Conservation (phyloP, 2,888 invertebrate genomes). For the Polia nebulosa region DNA sequence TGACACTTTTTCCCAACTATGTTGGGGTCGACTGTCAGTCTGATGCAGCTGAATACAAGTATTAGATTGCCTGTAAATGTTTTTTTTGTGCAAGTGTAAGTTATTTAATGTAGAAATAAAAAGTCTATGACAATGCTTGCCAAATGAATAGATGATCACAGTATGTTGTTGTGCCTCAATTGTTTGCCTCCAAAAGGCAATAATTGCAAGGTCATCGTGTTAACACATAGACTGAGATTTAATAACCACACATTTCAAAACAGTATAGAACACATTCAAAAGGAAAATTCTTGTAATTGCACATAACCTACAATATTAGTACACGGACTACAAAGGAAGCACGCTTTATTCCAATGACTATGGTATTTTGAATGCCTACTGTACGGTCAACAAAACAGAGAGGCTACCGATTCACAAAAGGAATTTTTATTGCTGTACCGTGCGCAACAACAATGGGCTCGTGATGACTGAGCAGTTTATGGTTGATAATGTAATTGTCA, state of each 20-base stretch:
- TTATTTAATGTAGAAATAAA: too few species aligned
- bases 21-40: too few species aligned
- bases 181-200: conserved; percentile 8
- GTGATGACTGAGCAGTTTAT: conserved; percentile 81
- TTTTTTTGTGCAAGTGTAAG: too few species aligned
- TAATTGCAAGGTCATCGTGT: conserved; percentile 36
- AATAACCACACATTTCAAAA: conserved; percentile 36
- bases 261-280: conserved; percentile 21
- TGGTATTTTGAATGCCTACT: conserved; percentile 63
- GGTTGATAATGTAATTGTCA: conserved; percentile 86
- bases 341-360: conserved; percentile 70
- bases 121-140: conserved; percentile 2
- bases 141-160: conserved; percentile 9
- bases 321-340: conserved; percentile 44
- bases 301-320: conserved; percentile 48
- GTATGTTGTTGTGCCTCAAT: neutral
- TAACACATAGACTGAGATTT: conserved; percentile 14
- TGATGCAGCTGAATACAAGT: too few species aligned
- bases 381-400: conserved; percentile 76
- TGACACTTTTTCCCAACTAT: too few species aligned
- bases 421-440: conserved; percentile 74
- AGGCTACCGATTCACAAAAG: conserved; percentile 74
- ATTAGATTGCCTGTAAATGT: too few species aligned
- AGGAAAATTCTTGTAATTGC: conserved; percentile 45
- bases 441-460: conserved; percentile 76